Percentiles rank a stretch among this genome's conserved stretches.
Evolutionary conservation across 2,113 vertebrate genomes (phyloP).

Genomic region (Eupsittula cactorum): DNA sequence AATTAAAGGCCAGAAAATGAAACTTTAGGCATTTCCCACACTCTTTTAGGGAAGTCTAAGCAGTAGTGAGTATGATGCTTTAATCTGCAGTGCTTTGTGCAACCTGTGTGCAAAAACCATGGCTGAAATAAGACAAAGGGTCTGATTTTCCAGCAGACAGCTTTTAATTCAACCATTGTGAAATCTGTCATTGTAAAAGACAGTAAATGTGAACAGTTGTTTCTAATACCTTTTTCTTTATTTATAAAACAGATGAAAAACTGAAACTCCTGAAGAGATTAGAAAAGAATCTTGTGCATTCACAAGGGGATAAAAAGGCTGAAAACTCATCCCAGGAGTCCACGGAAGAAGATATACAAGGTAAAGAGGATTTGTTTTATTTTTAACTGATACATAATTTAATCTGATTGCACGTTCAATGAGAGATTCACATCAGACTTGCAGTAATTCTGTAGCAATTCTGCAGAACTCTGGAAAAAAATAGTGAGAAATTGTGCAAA

Average conservation of each 20-base stretch:
- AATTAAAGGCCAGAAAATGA: background rate
- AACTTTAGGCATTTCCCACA: background rate
- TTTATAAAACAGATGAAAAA: conserved; percentile 57
- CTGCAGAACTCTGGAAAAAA: background rate
- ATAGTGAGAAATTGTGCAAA: background rate
- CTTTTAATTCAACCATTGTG: background rate
- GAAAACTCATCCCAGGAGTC: background rate
- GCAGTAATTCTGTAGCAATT: background rate
- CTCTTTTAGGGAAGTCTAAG: background rate
- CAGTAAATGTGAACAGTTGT: background rate
- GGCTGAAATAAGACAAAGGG: background rate
- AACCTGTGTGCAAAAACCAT: background rate
- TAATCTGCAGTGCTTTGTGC: background rate
- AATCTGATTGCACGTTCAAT: background rate
- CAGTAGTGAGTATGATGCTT: background rate
- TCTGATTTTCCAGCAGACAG: background rate
- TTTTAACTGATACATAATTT: background rate
- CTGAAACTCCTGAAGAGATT: conserved; percentile 33
- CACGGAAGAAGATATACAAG: background rate
- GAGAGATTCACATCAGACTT: background rate
- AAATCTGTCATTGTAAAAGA: background rate
- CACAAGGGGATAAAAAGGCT: background rate
- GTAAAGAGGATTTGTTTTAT: conserved; percentile 11
- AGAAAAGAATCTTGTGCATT: background rate
- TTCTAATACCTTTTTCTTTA: background rate